phyloP scores from a whole-genome alignment of 2,888 invertebrate species.

The Rhaphigaster nebulosa region DNA sequence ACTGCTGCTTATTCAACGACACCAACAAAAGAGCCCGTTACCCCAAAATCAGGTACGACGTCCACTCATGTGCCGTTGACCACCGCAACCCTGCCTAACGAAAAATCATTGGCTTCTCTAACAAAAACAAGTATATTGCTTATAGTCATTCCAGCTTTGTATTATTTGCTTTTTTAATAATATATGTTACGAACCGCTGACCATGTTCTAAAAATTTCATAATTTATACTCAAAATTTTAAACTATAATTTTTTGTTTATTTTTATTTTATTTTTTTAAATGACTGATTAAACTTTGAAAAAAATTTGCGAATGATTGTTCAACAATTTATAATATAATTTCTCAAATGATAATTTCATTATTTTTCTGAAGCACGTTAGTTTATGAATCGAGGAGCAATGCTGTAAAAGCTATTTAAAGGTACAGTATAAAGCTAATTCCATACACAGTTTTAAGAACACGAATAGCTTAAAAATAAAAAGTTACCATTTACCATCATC shows the following conservation, averaged over 20 bases:
- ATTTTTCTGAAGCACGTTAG: background rate
- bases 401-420: background rate
- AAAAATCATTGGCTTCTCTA: background rate
- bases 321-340: background rate
- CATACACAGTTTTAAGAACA: background rate
- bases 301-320: no score
- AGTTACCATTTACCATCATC: background rate
- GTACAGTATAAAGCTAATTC: background rate
- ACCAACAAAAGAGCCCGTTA: background rate
- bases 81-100: background rate
- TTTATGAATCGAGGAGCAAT: background rate
- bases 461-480: background rate
- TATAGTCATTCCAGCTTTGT: background rate
- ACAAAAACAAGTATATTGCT: background rate
- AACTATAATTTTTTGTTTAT: no score
- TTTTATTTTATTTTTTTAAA: no score
- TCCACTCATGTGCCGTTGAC: background rate
- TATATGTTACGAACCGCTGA: background rate
- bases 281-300: no score
- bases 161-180: background rate
- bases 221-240: background rate
- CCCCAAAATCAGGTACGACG: background rate
- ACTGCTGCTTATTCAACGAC: background rate
- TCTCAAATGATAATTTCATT: background rate
- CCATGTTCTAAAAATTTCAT: background rate